Conservation (phyloP, 2,797 vertebrate species). For the Brachyalestes nurse region DNA sequence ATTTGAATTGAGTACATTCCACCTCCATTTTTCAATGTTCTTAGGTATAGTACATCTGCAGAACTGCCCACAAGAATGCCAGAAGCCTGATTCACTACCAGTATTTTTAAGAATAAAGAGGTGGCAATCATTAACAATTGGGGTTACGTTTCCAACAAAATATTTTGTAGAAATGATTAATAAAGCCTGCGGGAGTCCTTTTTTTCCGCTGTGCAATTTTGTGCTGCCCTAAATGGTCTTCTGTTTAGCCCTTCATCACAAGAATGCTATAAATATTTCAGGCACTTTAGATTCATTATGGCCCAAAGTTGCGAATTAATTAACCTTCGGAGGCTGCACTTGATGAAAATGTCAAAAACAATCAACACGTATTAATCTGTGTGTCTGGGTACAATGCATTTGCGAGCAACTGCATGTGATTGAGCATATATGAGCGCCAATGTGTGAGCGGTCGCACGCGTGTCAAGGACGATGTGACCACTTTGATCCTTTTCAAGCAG, state of each 20-base stretch:
- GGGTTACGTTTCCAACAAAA: slow-evolving; percentile 2
- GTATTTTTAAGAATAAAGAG: neutral
- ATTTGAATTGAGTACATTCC: too few relatives aligned
- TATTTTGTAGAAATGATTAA: slow-evolving; percentile 22
- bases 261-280: slow-evolving; percentile 55
- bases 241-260: slow-evolving; percentile 42
- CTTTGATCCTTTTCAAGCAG: slow-evolving; percentile 54
- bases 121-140: slow-evolving; percentile 9
- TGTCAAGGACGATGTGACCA: slow-evolving; percentile 50
- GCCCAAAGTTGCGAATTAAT: slow-evolving; percentile 58
- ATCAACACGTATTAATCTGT: slow-evolving; percentile 46
- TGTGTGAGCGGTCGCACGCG: slow-evolving; percentile 1
- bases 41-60: neutral
- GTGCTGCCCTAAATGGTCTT: slow-evolving; percentile 15
- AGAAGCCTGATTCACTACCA: neutral
- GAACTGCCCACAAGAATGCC: neutral
- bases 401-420: slow-evolving; percentile 24
- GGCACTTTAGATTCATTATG: slow-evolving; percentile 44
- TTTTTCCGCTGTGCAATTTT: slow-evolving; percentile 1
- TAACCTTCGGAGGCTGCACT: slow-evolving; percentile 57
- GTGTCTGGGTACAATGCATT: slow-evolving; percentile 35
- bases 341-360: slow-evolving; percentile 54
- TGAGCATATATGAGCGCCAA: slow-evolving; percentile 1
- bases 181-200: neutral
- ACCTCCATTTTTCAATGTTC: too few relatives aligned